These are phyloP conservation scores for Cinclus cinclus DNA, from an alignment of 2,113 vertebrate species.

Conservation along the genomic window DNA sequence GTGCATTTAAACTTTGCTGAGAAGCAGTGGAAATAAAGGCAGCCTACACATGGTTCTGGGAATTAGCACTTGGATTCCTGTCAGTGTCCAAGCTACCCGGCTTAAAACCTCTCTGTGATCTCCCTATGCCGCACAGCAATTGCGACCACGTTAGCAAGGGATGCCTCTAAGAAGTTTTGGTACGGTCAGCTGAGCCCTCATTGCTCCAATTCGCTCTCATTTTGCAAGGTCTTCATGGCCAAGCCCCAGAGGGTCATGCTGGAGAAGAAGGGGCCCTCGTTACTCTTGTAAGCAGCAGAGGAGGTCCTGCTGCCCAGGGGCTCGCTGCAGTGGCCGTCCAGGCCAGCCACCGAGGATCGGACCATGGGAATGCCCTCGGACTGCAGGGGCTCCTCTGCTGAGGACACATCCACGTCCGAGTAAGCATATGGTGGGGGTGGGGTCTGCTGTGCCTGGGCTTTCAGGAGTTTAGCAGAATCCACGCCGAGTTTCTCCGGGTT, in stretches of 20 bases:
- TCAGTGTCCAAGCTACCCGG: background rate
- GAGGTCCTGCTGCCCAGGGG: conserved; percentile 58
- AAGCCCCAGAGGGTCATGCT: conserved; percentile 91
- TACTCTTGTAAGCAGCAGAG: conserved; percentile 65
- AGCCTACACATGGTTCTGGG: background rate
- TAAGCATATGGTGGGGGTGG: background rate
- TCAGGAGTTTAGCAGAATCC: conserved; percentile 72
- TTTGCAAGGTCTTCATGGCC: conserved; percentile 92
- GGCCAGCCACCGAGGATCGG: conserved; percentile 58
- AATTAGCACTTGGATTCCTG: background rate
- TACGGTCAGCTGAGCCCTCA: conserved; percentile 35
- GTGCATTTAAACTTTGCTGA: background rate
- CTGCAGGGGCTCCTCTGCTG: conserved; percentile 46
- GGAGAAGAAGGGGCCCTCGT: conserved; percentile 86
- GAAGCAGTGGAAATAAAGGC: background rate
- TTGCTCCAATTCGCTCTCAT: conserved; percentile 86
- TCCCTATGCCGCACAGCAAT: background rate
- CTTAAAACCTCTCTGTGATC: background rate
- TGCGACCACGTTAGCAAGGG: background rate
- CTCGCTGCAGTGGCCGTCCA: conserved; percentile 74
- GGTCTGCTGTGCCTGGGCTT: conserved; percentile 46
- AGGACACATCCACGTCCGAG: background rate
- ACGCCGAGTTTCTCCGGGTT: conserved; percentile 69
- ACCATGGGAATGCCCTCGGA: conserved; percentile 30
- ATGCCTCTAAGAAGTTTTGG: background rate